Percentiles rank a stretch among this genome's conserved stretches.
Evolutionary conservation across 2,888 invertebrate species (phyloP).

Genomic region (Drosophila hamatofila): DNA sequence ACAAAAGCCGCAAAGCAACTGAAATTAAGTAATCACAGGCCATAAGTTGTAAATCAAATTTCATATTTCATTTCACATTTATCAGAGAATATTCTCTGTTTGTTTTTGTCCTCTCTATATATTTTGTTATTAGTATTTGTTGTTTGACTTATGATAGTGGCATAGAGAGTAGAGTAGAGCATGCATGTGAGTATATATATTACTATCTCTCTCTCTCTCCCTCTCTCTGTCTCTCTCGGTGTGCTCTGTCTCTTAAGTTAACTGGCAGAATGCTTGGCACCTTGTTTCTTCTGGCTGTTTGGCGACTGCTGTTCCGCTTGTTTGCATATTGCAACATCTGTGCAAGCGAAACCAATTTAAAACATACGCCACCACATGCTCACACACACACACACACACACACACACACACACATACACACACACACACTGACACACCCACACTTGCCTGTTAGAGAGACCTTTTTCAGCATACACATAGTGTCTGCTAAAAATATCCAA

Average conservation of each 20-base stretch:
- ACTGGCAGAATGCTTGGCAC: slow-evolving; percentile 49
- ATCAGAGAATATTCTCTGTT: slow-evolving; percentile 1
- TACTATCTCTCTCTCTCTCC: background rate
- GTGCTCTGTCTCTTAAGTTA: slow-evolving; percentile 7
- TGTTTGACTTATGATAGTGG: slow-evolving; percentile 25
- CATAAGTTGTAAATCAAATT: slow-evolving; percentile 14
- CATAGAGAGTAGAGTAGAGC: background rate
- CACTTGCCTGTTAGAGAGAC: slow-evolving; percentile 15
- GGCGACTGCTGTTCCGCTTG: slow-evolving; percentile 67
- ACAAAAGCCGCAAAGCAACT: slow-evolving; percentile 31
- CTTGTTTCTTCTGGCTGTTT: slow-evolving; percentile 48
- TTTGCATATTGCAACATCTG: slow-evolving; percentile 79
- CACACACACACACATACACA: slow-evolving; percentile 12
- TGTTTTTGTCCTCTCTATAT: background rate
- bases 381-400: slow-evolving; percentile 16
- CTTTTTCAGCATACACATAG: slow-evolving; percentile 15
- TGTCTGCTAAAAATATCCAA: slow-evolving; percentile 64
- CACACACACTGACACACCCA: slow-evolving; percentile 7
- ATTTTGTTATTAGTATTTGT: slow-evolving; percentile 22
- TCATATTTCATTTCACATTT: slow-evolving; percentile 2
- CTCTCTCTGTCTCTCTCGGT: background rate
- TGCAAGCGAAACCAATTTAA: slow-evolving; percentile 74
- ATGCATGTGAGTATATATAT: too few species aligned
- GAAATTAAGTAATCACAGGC: slow-evolving; percentile 30
- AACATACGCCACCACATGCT: slow-evolving; percentile 72